These are phyloP conservation scores for Pelecanoides urinatrix DNA, from an alignment of 2,113 vertebrate species.

Conservation along the genomic window DNA sequence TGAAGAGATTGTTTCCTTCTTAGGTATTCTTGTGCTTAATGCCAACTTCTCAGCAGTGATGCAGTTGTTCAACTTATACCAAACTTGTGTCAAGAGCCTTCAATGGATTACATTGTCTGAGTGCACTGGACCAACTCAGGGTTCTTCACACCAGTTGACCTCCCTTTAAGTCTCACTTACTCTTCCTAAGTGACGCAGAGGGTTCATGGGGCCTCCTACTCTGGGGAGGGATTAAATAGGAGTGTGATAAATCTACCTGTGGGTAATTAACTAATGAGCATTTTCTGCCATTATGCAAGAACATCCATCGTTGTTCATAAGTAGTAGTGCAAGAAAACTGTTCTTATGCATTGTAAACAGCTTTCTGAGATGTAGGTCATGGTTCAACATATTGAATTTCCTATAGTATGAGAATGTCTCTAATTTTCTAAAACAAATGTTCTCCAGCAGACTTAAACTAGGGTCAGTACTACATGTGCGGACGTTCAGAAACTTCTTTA, in stretches of 20 bases:
- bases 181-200: not conserved
- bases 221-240: not conserved
- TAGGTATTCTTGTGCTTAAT: not conserved
- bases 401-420: not conserved
- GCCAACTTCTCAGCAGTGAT: not conserved
- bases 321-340: not conserved
- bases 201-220: not conserved
- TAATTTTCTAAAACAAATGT: not conserved
- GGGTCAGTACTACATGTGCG: accelerated
- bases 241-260: not conserved
- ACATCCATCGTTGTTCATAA: not conserved
- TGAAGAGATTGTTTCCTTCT: not conserved
- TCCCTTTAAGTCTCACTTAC: not conserved
- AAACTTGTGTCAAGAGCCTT: not conserved
- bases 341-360: not conserved
- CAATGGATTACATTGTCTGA: not conserved
- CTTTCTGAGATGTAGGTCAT: not conserved
- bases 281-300: not conserved
- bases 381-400: not conserved
- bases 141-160: not conserved
- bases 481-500: not conserved
- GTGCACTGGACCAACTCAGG: not conserved
- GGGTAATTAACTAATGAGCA: not conserved
- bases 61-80: not conserved
- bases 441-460: not conserved